Percentiles rank a stretch among this genome's conserved stretches.
These are phyloP conservation scores for Alces alces DNA, from an alignment of 2,113 vertebrate species.

Conservation along the genomic window DNA sequence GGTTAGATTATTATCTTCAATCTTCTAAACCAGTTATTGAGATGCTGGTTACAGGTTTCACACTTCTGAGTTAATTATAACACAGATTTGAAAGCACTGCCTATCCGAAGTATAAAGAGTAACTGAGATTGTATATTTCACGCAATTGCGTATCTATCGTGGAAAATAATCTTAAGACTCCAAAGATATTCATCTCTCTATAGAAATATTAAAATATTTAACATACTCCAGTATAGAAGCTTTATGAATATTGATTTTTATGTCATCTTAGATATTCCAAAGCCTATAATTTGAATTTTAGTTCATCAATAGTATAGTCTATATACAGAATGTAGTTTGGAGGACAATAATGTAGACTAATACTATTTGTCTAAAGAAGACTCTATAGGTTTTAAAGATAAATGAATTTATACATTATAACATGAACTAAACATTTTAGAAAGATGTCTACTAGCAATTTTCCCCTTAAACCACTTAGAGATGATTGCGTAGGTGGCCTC, in stretches of 20 bases:
- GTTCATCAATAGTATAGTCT: background rate
- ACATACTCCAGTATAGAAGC: background rate
- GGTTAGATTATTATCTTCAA: background rate
- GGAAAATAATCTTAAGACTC: background rate
- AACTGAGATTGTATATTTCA: background rate
- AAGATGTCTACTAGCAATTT: background rate
- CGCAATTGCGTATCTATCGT: background rate
- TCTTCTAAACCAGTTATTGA: background rate
- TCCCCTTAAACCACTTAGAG: background rate
- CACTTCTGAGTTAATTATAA: background rate
- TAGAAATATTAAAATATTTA: background rate
- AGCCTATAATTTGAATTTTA: background rate
- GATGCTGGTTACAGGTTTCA: background rate
- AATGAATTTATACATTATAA: background rate
- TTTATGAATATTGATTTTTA: background rate
- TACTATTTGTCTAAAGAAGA: background rate
- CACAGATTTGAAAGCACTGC: background rate
- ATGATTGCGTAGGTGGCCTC: background rate
- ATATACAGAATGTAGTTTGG: background rate
- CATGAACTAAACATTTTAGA: background rate
- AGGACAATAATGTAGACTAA: background rate
- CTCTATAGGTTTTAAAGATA: background rate
- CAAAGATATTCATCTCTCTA: background rate
- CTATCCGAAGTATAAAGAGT: background rate
- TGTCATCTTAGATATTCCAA: background rate